phyloP scores from a whole-genome alignment of 2,797 vertebrate species.

The Manis javanica region DNA sequence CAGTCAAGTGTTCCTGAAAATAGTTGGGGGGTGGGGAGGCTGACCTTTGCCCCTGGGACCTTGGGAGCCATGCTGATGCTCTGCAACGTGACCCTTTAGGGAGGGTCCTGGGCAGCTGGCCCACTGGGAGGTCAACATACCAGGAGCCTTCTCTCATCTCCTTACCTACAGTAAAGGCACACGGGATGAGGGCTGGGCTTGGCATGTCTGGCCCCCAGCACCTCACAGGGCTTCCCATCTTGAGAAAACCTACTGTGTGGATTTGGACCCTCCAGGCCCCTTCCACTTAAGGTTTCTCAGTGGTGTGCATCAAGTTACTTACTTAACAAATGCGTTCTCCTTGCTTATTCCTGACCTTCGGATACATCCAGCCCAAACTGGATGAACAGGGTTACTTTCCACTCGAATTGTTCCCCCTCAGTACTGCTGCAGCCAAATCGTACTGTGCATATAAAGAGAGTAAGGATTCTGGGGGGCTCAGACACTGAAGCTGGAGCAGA shows the following conservation, averaged over 20 bases:
- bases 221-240: not conserved
- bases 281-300: not conserved
- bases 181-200: fast-evolving
- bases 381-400: not conserved
- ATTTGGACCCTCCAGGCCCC: not conserved
- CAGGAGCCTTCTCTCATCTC: not conserved
- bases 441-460: not conserved
- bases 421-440: not conserved
- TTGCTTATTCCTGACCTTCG: not conserved
- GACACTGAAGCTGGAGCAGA: not conserved
- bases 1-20: not conserved
- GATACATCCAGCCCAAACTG: not conserved
- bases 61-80: too few relatives aligned
- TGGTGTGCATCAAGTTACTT: not conserved
- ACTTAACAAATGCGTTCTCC: not conserved
- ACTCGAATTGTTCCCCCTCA: too few relatives aligned
- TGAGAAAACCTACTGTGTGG: not conserved
- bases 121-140: not conserved
- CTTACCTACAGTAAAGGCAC: not conserved
- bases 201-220: fast-evolving
- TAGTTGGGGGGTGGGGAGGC: not conserved
- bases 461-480: not conserved
- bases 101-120: not conserved
- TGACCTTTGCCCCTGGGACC: not conserved
- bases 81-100: not conserved